A percentile compares a stretch with the other conserved stretches of the same genome.
These are phyloP conservation scores for Bombus huntii DNA, from an alignment of 1,140 invertebrate species.

Conservation along the genomic window DNA sequence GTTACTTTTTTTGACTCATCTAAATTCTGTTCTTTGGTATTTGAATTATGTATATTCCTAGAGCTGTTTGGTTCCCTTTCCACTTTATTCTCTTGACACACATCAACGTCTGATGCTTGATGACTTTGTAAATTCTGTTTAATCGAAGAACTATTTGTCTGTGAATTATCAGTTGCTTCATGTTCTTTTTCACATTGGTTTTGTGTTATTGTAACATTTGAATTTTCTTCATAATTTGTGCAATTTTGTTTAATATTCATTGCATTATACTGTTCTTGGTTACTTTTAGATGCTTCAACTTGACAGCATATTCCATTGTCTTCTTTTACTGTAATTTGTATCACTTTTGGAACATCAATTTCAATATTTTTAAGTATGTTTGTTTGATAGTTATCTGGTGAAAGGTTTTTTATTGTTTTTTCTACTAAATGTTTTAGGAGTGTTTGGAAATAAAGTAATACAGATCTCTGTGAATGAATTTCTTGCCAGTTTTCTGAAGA, in stretches of 20 bases:
- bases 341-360: background rate
- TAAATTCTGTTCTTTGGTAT: background rate
- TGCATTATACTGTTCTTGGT: background rate
- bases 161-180: background rate
- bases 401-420: background rate
- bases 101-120: background rate
- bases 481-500: background rate
- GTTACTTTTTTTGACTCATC: background rate
- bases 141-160: background rate
- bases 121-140: background rate
- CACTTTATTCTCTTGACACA: background rate
- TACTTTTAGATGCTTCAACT: background rate
- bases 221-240: background rate
- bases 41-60: no score
- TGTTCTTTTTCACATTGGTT: background rate
- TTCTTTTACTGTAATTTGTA: slow-evolving; percentile 5
- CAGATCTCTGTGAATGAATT: background rate
- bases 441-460: slow-evolving; percentile 27
- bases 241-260: no score
- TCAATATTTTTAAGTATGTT: background rate
- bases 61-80: background rate
- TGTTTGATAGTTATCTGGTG: background rate
- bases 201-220: background rate
- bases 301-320: background rate
- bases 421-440: slow-evolving; percentile 1